These are phyloP conservation scores for Diabrotica balteata DNA, from an alignment of 2,888 invertebrate species.

Conservation along the genomic window DNA sequence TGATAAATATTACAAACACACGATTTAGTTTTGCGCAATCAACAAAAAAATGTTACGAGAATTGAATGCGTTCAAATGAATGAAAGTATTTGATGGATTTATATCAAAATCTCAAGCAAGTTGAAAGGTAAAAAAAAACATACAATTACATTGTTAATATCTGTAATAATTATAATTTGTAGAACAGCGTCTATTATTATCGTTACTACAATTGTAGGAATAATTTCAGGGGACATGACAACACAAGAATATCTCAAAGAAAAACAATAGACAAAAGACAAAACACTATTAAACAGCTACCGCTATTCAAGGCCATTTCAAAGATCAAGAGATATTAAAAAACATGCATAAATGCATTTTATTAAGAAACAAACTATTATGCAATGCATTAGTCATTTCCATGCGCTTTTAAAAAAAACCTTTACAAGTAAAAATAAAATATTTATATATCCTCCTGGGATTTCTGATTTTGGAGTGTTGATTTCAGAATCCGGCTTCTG, in stretches of 20 bases:
- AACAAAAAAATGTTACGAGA: too few relatives aligned
- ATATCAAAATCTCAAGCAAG: too few relatives aligned
- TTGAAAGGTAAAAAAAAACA: too few relatives aligned
- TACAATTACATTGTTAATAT: too few relatives aligned
- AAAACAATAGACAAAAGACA: slow-evolving; percentile 48
- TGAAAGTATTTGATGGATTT: too few relatives aligned
- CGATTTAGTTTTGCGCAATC: too few relatives aligned
- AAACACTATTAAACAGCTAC: slow-evolving; percentile 47
- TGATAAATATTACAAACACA: too few relatives aligned
- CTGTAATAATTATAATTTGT: too few relatives aligned
- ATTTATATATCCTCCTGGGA: neutral
- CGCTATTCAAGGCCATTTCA: slow-evolving; percentile 49
- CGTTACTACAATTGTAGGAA: slow-evolving; percentile 16
- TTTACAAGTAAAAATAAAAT: too few relatives aligned
- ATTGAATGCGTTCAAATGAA: too few relatives aligned
- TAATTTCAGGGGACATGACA: slow-evolving; percentile 25
- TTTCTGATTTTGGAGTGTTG: neutral
- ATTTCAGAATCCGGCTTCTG: neutral
- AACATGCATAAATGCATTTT: slow-evolving; percentile 51
- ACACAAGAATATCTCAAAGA: slow-evolving; percentile 24
- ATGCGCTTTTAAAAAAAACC: neutral
- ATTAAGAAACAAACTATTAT: slow-evolving; percentile 50
- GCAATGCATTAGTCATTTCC: slow-evolving; percentile 48
- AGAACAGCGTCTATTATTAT: neutral
- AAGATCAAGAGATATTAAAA: slow-evolving; percentile 51